Evolutionary conservation across 2,113 vertebrate species (phyloP).

Genomic region (Pygoscelis adeliae): DNA sequence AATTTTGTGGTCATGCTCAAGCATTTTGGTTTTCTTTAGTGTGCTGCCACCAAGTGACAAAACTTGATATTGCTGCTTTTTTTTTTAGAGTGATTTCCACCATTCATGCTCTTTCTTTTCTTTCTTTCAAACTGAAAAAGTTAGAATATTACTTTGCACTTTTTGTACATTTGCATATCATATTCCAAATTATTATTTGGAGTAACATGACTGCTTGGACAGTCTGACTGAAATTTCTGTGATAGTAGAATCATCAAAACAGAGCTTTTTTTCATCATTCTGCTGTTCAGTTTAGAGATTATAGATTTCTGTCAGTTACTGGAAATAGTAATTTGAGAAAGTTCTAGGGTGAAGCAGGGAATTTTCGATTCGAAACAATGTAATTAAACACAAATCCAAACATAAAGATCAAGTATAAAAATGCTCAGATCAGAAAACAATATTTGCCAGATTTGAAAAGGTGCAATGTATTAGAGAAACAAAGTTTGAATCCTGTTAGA

Average conservation of each 20-base stretch:
- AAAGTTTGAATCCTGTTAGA: not conserved
- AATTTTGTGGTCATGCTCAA: not conserved
- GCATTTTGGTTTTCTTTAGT: not conserved
- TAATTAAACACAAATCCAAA: not conserved
- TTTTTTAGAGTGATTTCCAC: not conserved
- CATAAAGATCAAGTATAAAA: not conserved
- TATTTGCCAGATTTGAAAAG: not conserved
- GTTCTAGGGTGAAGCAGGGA: not conserved
- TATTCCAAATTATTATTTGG: not conserved
- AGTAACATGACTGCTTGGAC: not conserved
- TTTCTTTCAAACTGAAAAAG: not conserved
- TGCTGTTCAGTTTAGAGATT: not conserved
- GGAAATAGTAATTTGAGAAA: not conserved
- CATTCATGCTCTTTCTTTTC: not conserved
- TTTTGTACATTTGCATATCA: fast-evolving
- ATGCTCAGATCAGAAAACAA: not conserved
- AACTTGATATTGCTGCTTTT: not conserved
- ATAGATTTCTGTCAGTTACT: not conserved
- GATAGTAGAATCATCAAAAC: not conserved
- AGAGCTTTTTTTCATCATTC: not conserved
- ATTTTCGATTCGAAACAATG: not conserved
- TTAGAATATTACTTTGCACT: not conserved
- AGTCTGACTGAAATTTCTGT: not conserved
- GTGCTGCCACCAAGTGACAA: constrained; percentile 52
- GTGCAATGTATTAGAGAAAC: not conserved